Conservation (phyloP, 2,888 invertebrate species). For the Labia minor region DNA sequence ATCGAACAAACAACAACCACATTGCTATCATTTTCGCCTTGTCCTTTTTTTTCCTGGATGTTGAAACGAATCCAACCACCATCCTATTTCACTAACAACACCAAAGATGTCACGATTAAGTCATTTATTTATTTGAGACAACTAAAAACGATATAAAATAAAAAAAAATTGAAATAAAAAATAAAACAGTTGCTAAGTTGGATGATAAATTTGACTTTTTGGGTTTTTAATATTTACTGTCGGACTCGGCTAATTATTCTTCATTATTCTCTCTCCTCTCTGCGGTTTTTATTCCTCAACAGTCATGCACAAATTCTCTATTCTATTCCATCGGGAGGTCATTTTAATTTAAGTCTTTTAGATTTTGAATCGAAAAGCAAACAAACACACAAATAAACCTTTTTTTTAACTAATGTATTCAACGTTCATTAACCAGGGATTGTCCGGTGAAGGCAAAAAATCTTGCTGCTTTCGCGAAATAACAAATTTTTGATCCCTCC, state of each 20-base stretch:
- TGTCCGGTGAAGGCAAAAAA: background rate
- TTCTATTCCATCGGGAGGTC: background rate
- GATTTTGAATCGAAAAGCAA: background rate
- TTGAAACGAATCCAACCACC: no score
- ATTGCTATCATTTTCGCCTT: no score
- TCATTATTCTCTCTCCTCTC: background rate
- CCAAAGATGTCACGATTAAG: background rate
- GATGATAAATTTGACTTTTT: background rate
- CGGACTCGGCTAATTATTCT: background rate
- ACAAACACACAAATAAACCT: background rate
- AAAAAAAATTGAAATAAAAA: no score
- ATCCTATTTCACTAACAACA: no score
- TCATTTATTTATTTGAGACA: background rate
- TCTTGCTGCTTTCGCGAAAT: background rate
- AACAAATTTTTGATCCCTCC: no score
- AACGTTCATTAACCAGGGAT: background rate
- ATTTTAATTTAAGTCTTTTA: background rate
- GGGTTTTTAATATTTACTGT: background rate
- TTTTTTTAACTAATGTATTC: background rate
- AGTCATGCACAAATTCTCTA: background rate
- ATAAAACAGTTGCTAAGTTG: background rate
- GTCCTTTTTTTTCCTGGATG: no score
- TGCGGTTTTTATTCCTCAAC: background rate
- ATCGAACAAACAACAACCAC: no score
- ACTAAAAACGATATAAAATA: no score